Evolutionary conservation across 2,888 invertebrate species (phyloP).

Genomic region (Microdon myrmicae): DNA sequence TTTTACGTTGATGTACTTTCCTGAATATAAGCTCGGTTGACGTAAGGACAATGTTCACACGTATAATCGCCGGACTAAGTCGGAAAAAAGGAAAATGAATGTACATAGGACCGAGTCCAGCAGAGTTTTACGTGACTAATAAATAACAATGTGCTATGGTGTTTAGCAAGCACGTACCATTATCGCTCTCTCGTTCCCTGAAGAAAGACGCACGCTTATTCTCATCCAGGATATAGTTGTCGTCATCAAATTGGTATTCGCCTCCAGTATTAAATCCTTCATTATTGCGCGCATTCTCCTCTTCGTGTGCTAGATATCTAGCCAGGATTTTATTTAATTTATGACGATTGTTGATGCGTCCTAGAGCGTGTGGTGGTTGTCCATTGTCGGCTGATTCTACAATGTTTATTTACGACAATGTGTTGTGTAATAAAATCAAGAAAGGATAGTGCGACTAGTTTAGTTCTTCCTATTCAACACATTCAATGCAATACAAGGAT

Average conservation of each 20-base stretch:
- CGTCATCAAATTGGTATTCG: slow-evolving; percentile 62
- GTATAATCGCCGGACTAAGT: neutral
- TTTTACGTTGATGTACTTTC: neutral
- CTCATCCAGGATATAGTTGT: slow-evolving; percentile 58
- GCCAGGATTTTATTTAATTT: slow-evolving; percentile 64
- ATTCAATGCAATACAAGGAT: neutral
- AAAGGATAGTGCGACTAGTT: slow-evolving; percentile 9
- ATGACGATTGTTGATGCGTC: slow-evolving; percentile 60
- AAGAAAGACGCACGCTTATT: slow-evolving; percentile 63
- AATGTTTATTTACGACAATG: no score
- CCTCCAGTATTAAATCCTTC: slow-evolving; percentile 56
- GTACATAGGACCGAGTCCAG: neutral
- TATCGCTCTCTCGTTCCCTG: slow-evolving; percentile 64
- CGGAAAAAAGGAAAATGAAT: neutral
- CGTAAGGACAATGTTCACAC: neutral
- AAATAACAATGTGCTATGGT: no score
- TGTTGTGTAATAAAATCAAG: slow-evolving; percentile 1
- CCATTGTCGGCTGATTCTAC: slow-evolving; percentile 31
- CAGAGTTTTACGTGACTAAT: no score
- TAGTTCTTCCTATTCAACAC: neutral
- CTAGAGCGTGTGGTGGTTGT: slow-evolving; percentile 29
- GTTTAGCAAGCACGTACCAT: slow-evolving; percentile 63
- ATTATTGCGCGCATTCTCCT: slow-evolving; percentile 58
- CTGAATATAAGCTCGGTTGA: neutral
- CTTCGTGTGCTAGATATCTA: slow-evolving; percentile 63